These are phyloP conservation scores for Deilephila elpenor DNA, from an alignment of 2,888 invertebrate species.

Conservation along the genomic window DNA sequence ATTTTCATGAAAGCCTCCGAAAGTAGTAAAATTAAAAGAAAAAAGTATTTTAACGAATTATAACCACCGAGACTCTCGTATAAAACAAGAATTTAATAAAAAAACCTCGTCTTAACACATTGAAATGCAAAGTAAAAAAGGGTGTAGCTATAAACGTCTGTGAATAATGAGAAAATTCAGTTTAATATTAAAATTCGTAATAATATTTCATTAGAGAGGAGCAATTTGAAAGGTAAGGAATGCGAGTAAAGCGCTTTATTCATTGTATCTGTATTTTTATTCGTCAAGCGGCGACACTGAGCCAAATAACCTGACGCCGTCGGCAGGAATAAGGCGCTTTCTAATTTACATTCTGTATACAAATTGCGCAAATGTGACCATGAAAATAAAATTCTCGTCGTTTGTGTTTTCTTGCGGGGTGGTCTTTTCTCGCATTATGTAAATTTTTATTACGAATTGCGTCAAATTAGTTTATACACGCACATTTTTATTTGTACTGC, in stretches of 20 bases:
- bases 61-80: not conserved
- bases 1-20: not conserved
- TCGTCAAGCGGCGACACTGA: constrained; percentile 69
- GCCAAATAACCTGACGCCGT: constrained; percentile 78
- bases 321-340: constrained; percentile 77
- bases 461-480: constrained; percentile 74
- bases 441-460: constrained; percentile 76
- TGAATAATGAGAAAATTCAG: constrained; percentile 44
- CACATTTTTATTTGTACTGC: constrained; percentile 57
- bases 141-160: constrained; percentile 36
- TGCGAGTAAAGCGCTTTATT: constrained; percentile 63
- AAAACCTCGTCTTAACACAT: constrained; percentile 19
- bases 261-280: constrained; percentile 64
- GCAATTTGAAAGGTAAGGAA: constrained; percentile 63
- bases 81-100: constrained; percentile 18
- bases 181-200: constrained; percentile 53
- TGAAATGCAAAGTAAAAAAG: constrained; percentile 40
- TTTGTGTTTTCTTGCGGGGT: constrained; percentile 76
- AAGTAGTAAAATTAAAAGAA: not conserved
- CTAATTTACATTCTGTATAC: constrained; percentile 84
- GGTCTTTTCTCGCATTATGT: constrained; percentile 78
- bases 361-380: constrained; percentile 81
- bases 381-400: constrained; percentile 80
- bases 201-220: constrained; percentile 58
- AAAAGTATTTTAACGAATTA: constrained; percentile 1